Percentiles rank a stretch among this genome's conserved stretches.
Evolutionary conservation across 2,797 vertebrate species (phyloP).

Genomic region (Lepidocolaptes lacrymiger): DNA sequence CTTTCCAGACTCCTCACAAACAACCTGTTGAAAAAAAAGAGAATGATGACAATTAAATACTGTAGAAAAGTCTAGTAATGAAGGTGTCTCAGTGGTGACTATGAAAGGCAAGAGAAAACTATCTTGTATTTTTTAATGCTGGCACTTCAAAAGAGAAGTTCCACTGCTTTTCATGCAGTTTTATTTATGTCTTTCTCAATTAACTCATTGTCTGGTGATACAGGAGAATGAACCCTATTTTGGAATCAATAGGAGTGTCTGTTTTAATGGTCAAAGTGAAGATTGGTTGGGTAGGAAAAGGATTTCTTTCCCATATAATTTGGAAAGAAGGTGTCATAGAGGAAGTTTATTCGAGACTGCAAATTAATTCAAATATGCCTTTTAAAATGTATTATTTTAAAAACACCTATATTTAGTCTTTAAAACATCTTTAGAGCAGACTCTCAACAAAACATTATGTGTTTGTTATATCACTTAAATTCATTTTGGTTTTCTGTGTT

Average conservation of each 20-base stretch:
- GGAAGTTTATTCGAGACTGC: background rate
- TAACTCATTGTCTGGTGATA: background rate
- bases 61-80: background rate
- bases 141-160: background rate
- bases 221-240: background rate
- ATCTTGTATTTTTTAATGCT: background rate
- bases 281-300: background rate
- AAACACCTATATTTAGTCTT: background rate
- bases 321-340: background rate
- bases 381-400: background rate
- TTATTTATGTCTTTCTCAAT: background rate
- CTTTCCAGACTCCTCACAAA: slow-evolving; percentile 51
- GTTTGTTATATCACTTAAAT: background rate
- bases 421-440: background rate
- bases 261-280: background rate
- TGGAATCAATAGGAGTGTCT: background rate
- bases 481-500: background rate
- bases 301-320: background rate
- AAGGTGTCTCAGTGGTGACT: background rate
- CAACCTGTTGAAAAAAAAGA: slow-evolving; percentile 68
- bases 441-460: background rate
- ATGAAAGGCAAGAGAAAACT: background rate
- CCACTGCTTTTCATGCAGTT: background rate
- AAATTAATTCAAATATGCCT: background rate
- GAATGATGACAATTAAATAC: background rate